Evolutionary conservation across 2,888 invertebrate genomes (phyloP), one percentile per base, ranked within the genome.

Genomic region (Colletes collaris): DNA sequence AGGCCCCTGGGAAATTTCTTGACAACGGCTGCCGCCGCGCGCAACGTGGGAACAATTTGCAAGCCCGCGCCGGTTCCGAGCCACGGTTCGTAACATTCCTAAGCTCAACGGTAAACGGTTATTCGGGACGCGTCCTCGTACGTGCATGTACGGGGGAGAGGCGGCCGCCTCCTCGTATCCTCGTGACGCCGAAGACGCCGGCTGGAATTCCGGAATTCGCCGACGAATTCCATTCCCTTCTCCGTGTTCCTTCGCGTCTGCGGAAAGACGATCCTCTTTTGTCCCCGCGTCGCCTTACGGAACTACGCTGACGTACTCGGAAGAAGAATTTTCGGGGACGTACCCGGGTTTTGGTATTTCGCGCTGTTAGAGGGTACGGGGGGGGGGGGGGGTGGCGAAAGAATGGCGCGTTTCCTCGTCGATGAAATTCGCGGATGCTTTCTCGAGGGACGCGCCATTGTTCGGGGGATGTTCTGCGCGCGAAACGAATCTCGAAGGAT

Each of bases 41-140:
- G 80, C 87, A 84, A 84, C 86, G 84, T 84, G 87, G 88, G 89
- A 90, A 91, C 91, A 91, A 91, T 91, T 91, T 90, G 89, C 90
- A 89, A 90, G 88, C 84, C 85, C 84, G 82, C 86, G 89, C 78
- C 81, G 88, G 87, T 87, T 85, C 86, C 73, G 82, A 74, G 80
- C 78, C 79, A 78, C 82, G 86, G 83, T 86, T 85, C 83, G 83
- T 83, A 87, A 88, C 88, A 89, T 89, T 90, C 88, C 88, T 86
- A 79, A 85, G 85, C 84, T 85, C 84, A 81, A 85, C 83, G 77
- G 86, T 85, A 89, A 87, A 88, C 87, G 87, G 81, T 89, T 87
- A 86, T 88, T 85, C 87, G 86, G 81, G 85, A 89, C 89, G 89
- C 88, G 84, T 85, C 81, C 84, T 76, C 84, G 83, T 85, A 89